These are phyloP conservation scores for Podargus strigoides DNA, from an alignment of 2,797 vertebrate genomes.

Conservation along the genomic window DNA sequence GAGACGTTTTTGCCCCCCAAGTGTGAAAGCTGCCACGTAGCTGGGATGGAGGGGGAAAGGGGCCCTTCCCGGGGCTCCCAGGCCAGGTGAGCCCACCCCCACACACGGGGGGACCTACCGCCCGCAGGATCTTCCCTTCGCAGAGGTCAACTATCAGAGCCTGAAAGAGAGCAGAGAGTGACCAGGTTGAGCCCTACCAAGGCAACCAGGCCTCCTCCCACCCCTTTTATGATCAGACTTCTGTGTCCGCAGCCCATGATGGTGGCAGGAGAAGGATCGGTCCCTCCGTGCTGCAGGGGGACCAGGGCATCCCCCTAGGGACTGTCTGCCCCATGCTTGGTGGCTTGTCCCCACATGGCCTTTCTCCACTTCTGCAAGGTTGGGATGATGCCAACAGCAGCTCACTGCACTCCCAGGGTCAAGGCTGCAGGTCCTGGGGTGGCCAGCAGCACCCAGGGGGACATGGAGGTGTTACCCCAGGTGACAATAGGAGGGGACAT, in stretches of 20 bases:
- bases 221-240: rapidly evolving
- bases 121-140: slow-evolving; percentile 78
- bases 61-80: background rate
- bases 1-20: background rate
- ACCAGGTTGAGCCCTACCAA: background rate
- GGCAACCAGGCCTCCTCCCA: background rate
- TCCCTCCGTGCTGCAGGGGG: background rate
- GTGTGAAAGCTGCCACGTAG: background rate
- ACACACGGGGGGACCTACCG: slow-evolving; percentile 52
- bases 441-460: background rate
- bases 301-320: background rate
- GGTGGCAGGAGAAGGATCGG: background rate
- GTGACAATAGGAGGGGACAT: background rate
- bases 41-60: background rate
- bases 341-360: background rate
- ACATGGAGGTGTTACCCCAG: rapidly evolving
- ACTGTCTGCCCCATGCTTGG: background rate
- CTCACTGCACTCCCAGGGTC: background rate
- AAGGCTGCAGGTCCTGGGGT: background rate
- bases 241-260: rapidly evolving
- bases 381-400: background rate
- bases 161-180: slow-evolving; percentile 66
- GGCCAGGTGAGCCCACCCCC: background rate
- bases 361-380: background rate
- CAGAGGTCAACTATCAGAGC: slow-evolving; percentile 88